Base-by-base conservation (phyloP, 2,888 invertebrate species). In the Drosophila kuntzei region DNA sequence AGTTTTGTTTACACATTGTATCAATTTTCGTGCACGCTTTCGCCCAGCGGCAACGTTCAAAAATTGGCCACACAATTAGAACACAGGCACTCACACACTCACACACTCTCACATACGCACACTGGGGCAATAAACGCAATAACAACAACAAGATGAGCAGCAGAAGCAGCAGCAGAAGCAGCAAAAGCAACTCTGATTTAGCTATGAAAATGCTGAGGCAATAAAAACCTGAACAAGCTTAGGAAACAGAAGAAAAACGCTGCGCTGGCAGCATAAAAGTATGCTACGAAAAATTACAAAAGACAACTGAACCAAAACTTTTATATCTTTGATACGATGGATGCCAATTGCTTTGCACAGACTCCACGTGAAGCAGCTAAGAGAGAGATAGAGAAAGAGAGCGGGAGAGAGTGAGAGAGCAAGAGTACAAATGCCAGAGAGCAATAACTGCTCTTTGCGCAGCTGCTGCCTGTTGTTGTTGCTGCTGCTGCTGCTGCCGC, bases 141-240 rank as follows among this genome's bases (percentile, higher is more conserved):
- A 71, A 54, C 51, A 49, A 62, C 43, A 62, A 66, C 49, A 22
- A 43, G 11, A 47, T 18, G 8, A 50, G n/a, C 36, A 12, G 29
- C 59, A 69, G 66, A 54, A 68, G 41, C 54, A 54, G 55, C 27
- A 59, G 66, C 46, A 53, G 80, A 73, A 29, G 47, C 2, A 25
- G 50, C 14, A 14, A 22, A 34, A 32, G 3, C 49, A 34, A 11
- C 16, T 67, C 71, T 67, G 76, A 51, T 64, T 71, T 68, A 69
- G 65, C 78, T 78, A 80, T 83, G 83, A 87, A 79, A 77, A 55
- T 65, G 80, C 81, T 78, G 78, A 85, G 78, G 72, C 74, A 78
- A 69, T 68, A 66, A 71, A 67, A 75, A 70, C 73, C 43, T 62
- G 78, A 54, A 76, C 32, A 66, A 65, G 47, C 37, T 29, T 4